Percentiles rank a stretch among this genome's conserved stretches.
Evolutionary conservation across 2,113 vertebrate genomes (phyloP).

Genomic region (Bothrops jararaca): DNA sequence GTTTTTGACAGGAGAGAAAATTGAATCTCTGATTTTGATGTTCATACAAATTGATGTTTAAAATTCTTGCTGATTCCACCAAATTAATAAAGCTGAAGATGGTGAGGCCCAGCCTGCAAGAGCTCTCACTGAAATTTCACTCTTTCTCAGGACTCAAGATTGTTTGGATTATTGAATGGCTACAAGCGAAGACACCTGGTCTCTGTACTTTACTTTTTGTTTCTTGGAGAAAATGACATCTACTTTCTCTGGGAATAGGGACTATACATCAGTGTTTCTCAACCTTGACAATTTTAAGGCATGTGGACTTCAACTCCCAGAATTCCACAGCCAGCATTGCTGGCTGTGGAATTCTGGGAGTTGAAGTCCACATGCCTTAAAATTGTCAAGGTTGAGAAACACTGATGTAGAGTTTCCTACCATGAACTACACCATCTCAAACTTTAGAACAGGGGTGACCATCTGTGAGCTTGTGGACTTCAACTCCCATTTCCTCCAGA

Average conservation of each 20-base stretch:
- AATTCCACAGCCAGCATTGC: too few relatives aligned
- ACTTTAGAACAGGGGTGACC: neutral
- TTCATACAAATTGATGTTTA: neutral
- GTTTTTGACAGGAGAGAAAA: neutral
- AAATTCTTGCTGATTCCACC: neutral
- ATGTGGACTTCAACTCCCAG: too few relatives aligned
- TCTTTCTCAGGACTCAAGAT: neutral
- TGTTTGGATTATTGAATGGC: neutral
- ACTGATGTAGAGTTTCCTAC: neutral
- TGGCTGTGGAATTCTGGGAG: too few relatives aligned
- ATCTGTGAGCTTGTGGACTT: neutral
- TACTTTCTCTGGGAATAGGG: neutral
- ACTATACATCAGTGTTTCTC: too few relatives aligned
- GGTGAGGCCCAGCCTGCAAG: neutral
- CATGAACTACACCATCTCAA: neutral
- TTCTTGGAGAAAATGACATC: neutral
- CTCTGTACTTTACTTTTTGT: neutral
- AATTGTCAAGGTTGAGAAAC: too few relatives aligned
- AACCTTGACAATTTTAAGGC: too few relatives aligned
- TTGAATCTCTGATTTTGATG: neutral
- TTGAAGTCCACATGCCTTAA: too few relatives aligned
- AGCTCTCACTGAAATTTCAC: neutral
- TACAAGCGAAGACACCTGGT: neutral
- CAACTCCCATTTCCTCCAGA: neutral
- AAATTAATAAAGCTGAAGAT: neutral